phyloP scores from a whole-genome alignment of 2,888 invertebrate species.

The Serrognathus titanus region DNA sequence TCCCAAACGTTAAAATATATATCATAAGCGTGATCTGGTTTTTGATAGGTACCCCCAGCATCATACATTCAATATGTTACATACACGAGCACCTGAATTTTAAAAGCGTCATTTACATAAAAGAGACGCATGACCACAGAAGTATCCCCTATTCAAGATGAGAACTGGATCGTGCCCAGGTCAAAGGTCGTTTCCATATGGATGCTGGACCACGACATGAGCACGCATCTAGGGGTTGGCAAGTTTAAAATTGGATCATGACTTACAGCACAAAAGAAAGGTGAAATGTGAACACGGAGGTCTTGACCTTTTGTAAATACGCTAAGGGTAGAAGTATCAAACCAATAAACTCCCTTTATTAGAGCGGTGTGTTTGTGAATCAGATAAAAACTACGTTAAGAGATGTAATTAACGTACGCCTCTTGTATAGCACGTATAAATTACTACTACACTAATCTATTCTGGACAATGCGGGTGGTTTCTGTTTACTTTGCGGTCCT shows the following conservation, averaged over 20 bases:
- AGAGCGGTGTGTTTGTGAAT: too few relatives aligned
- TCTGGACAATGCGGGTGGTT: slow-evolving; percentile 37
- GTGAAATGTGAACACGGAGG: background rate
- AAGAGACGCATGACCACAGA: slow-evolving; percentile 2
- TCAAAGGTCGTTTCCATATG: slow-evolving; percentile 3
- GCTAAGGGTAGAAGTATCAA: too few relatives aligned
- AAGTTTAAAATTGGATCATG: slow-evolving; percentile 12
- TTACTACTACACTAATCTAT: slow-evolving; percentile 23
- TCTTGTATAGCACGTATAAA: background rate
- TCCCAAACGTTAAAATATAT: too few relatives aligned
- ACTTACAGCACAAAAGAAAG: background rate
- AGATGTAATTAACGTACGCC: background rate
- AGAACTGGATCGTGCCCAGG: slow-evolving; percentile 7
- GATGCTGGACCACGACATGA: slow-evolving; percentile 2
- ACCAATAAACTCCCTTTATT: too few relatives aligned
- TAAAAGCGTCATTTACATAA: slow-evolving; percentile 18
- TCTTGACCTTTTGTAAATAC: background rate
- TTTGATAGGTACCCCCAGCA: too few relatives aligned
- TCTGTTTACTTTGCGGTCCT: slow-evolving; percentile 36
- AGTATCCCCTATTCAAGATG: slow-evolving; percentile 5
- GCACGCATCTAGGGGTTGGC: background rate
- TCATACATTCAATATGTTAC: too few relatives aligned
- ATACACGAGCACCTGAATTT: slow-evolving; percentile 15
- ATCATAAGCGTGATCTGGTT: too few relatives aligned
- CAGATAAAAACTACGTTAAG: background rate